These are phyloP conservation scores for Drosophila kokeensis DNA, from an alignment of 2,888 invertebrate genomes.

Conservation along the genomic window DNA sequence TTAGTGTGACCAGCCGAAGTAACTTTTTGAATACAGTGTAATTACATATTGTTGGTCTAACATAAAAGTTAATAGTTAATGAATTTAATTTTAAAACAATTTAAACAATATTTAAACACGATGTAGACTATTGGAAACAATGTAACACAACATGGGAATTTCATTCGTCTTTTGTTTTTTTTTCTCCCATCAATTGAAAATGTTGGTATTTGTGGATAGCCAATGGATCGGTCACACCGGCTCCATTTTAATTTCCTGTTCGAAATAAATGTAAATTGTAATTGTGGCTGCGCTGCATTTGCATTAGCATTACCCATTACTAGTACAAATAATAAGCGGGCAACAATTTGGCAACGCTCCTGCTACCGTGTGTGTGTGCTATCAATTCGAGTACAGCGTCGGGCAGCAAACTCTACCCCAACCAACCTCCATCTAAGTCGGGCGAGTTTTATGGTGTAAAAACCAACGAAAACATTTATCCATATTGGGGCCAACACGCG, in stretches of 20 bases:
- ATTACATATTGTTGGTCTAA: background rate
- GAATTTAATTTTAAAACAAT: background rate
- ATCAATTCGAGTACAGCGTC: slow-evolving; percentile 9
- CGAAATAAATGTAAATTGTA: slow-evolving; percentile 31
- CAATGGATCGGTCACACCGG: too few relatives aligned
- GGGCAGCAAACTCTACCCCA: background rate
- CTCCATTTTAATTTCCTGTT: too few relatives aligned
- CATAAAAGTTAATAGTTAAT: too few relatives aligned
- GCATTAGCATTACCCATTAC: slow-evolving; percentile 3
- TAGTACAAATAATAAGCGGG: background rate
- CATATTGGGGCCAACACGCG: slow-evolving; percentile 93
- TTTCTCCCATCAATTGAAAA: too few relatives aligned
- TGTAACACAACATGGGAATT: slow-evolving; percentile 82
- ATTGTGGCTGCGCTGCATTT: slow-evolving; percentile 17
- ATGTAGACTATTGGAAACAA: slow-evolving; percentile 82
- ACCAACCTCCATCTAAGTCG: too few relatives aligned
- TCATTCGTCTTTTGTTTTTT: too few relatives aligned
- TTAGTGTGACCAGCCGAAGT: background rate
- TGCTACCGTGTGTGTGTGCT: slow-evolving; percentile 5
- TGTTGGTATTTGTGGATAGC: too few relatives aligned
- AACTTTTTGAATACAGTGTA: background rate
- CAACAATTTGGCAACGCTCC: slow-evolving; percentile 8
- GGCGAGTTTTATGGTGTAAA: slow-evolving; percentile 77
- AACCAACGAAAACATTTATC: slow-evolving; percentile 95
- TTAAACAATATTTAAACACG: background rate